Base-by-base conservation (phyloP, 2,888 invertebrate species). In the Quadroppia sp. region DNA sequence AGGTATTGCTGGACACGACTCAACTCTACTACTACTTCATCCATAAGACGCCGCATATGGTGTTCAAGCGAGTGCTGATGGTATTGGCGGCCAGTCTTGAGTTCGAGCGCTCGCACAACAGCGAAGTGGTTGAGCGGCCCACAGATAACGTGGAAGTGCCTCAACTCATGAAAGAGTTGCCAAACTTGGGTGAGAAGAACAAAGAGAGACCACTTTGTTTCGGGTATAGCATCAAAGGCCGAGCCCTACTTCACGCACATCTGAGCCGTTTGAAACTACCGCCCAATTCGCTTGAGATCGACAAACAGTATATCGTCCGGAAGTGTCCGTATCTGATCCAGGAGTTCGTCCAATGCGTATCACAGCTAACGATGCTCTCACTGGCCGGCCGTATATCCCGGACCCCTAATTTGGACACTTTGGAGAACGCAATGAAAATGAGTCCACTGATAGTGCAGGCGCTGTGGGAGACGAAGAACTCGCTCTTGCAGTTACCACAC, bases 401-500 rank as follows among this genome's bases (percentile, higher is more conserved):
- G 77, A 83, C 93, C 77, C 93, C 94, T 15, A 89, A 88, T 50
- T 89, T 99, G 79, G 94, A 95, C 81, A 96, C 97, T 2, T 90
- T 98, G 79, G 98, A 99, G 84, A 94, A 95, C 83, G 92, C 93
- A 80, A 97, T 99, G 95, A 96, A 94, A 82, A 84, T 97, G 74
- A 91, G 92, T 74, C 96, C 97, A 45, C 95, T 98, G 93, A 88
- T 97, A 75, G 93, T 98, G 2, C 99, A 99, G 86, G 98, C 89
- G 0, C 85, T 97, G 75, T 97, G 97, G 94, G 95, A 96, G 80
- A 91, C 88, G 82, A 94, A 94, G 82, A 94, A 92, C 77, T 93
- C 97, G 0, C 84, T 99, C 32, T 86, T 98, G 17, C 99, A 99
- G 83, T 84, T 98, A 76, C 97, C 97, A 1, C 92, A 97, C 81